A percentile compares a stretch with the other conserved stretches of the same genome.
These are phyloP conservation scores for Cossypha heuglini DNA, from an alignment of 2,797 vertebrate genomes.

Conservation along the genomic window DNA sequence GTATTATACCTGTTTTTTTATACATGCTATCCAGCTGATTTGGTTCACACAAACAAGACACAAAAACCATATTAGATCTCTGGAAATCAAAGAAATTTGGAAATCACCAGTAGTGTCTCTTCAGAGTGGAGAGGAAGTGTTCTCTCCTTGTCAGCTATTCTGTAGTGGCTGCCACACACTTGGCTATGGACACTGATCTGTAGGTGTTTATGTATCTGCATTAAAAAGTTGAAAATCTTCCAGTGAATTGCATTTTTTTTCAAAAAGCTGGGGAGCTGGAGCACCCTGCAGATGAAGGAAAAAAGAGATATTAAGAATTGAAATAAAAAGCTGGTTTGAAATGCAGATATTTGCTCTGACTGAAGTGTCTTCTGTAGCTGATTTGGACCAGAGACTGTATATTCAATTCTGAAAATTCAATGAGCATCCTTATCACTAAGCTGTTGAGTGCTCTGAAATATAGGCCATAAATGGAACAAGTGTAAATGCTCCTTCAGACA, in stretches of 20 bases:
- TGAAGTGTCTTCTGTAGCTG: neutral
- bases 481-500: neutral
- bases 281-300: neutral
- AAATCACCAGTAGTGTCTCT: neutral
- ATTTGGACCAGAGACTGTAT: neutral
- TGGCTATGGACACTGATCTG: neutral
- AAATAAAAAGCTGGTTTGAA: neutral
- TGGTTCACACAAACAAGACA: neutral
- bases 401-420: neutral
- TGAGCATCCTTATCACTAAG: neutral
- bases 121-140: neutral
- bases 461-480: neutral
- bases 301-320: neutral
- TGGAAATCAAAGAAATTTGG: neutral
- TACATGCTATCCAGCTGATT: neutral
- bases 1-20: neutral
- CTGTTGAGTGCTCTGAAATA: neutral
- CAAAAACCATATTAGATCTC: rapidly evolving
- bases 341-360: neutral
- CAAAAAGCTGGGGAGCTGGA: neutral
- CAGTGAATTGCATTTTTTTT: neutral
- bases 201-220: neutral
- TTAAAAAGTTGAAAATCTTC: neutral
- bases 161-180: neutral
- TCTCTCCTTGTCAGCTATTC: neutral